phyloP scores from a whole-genome alignment of 2,888 invertebrate species.

The Allolobophora icterica region DNA sequence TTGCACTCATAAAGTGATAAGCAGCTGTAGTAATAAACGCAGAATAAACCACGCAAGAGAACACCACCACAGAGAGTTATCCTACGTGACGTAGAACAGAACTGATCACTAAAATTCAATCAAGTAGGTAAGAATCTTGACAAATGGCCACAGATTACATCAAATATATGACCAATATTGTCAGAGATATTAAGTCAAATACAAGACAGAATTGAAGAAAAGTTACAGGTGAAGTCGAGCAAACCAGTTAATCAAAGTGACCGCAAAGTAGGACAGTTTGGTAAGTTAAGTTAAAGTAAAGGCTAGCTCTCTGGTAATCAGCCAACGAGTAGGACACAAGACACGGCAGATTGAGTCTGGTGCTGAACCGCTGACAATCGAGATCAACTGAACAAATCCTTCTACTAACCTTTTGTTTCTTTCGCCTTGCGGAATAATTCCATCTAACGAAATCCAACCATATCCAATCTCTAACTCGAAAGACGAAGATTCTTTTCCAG shows the following conservation, averaged over 20 bases:
- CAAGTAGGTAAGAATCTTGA: neutral
- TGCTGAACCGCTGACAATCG: neutral
- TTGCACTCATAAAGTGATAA: neutral
- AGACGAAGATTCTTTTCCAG: neutral
- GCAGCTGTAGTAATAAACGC: neutral
- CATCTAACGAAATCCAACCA: neutral
- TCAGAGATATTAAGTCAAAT: too few species aligned
- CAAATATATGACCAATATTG: neutral
- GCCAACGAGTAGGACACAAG: neutral
- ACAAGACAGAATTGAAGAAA: neutral
- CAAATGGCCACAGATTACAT: neutral
- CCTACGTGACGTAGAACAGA: neutral
- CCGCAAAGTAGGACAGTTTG: neutral
- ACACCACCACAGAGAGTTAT: too few species aligned
- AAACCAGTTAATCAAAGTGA: neutral
- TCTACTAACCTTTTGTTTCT: neutral
- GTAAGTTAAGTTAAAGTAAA: neutral
- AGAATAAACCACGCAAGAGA: too few species aligned
- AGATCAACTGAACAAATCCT: neutral
- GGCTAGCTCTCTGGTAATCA: neutral
- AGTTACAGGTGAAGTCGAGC: neutral
- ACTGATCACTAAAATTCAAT: neutral
- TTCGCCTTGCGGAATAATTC: neutral
- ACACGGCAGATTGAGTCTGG: neutral
- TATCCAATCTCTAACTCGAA: neutral